Base-by-base conservation (phyloP, 2,888 invertebrate genomes). In the Amblyteles armatorius region DNA sequence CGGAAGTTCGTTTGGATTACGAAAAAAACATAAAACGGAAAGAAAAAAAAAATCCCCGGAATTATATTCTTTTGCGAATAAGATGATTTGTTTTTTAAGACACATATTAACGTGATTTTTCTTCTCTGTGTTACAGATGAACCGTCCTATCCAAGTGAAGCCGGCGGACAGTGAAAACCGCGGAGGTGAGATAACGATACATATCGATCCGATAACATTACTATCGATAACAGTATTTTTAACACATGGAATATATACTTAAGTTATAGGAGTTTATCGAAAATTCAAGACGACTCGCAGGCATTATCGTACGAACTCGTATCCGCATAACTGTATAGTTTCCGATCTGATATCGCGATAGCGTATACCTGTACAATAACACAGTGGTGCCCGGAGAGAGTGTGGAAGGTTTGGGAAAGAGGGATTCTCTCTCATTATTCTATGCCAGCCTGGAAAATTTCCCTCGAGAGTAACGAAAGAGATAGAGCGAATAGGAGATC, bases 121-220 rank as follows among this genome's bases (percentile, higher is more conserved):
- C 93, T 92, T 92, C 93, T 93, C 92, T 94, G 91, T 91, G 91
- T 97, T 98, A 71, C 97, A 99, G 99, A 99, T 99, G 99, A 99
- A 99, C 97, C 98, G 99, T 96, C 98, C 99, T 95, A 98, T 99
- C 96, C 99, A 99, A 97, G 98, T 99, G 96, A 99, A 99, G 96
- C 99, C 99, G 95, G 99, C 99, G 96, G 99, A 99, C 96, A 98
- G 98, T 96, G 99, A 99, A 96, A 99, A 98, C 96, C 97, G 99
- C 96, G 97, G 98, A 97, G 99, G 98, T 98, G 96, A 97, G 95
- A 90, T 86, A 87, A 88, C 80, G 88, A 86, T 83, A 48, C 16
- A 83, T 76, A 89, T 87, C 85, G 86, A 88, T 86, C 82, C 65
- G 84, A 73, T 76, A 65, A 84, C 1, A 63, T 63, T 63, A 33